Evolutionary conservation across 2,113 vertebrate species (phyloP).

Genomic region (Polypterus senegalus): DNA sequence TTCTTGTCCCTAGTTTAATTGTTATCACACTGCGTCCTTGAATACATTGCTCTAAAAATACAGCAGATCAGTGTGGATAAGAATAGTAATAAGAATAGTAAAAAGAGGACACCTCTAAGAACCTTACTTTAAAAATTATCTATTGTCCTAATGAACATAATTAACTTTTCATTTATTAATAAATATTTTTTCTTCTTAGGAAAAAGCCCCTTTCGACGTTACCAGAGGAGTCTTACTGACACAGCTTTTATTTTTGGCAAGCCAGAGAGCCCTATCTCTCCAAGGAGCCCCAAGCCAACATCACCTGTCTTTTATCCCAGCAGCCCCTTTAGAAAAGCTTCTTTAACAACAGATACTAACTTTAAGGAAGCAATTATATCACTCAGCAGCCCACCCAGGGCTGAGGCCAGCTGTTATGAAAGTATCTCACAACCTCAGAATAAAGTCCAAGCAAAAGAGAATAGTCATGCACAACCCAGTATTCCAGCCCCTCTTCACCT

Average conservation of each 20-base stretch:
- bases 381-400: slow-evolving; percentile 21
- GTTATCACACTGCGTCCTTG: too few relatives aligned
- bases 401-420: slow-evolving; percentile 12
- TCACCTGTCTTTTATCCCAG: slow-evolving; percentile 35
- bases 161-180: too few relatives aligned
- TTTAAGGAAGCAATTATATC: slow-evolving; percentile 8
- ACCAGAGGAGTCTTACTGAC: slow-evolving; percentile 71
- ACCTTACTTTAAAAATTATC: too few relatives aligned
- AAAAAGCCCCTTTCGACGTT: slow-evolving; percentile 50
- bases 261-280: slow-evolving; percentile 29
- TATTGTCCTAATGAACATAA: too few relatives aligned
- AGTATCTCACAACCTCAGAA: too few relatives aligned
- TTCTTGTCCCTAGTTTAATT: too few relatives aligned
- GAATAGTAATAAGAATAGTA: too few relatives aligned
- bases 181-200: slow-evolving; percentile 28
- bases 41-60: too few relatives aligned
- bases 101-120: too few relatives aligned
- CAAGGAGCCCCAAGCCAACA: slow-evolving; percentile 11
- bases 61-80: too few relatives aligned
- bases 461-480: slow-evolving; percentile 22
- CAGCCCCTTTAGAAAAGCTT: slow-evolving; percentile 23
- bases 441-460: too few relatives aligned
- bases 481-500: slow-evolving; percentile 17
- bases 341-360: neutral
- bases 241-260: slow-evolving; percentile 63